A percentile compares a stretch with the other conserved stretches of the same genome.
These are phyloP conservation scores for Poeciliopsis presidionis DNA, from an alignment of 2,797 vertebrate species.

Conservation along the genomic window DNA sequence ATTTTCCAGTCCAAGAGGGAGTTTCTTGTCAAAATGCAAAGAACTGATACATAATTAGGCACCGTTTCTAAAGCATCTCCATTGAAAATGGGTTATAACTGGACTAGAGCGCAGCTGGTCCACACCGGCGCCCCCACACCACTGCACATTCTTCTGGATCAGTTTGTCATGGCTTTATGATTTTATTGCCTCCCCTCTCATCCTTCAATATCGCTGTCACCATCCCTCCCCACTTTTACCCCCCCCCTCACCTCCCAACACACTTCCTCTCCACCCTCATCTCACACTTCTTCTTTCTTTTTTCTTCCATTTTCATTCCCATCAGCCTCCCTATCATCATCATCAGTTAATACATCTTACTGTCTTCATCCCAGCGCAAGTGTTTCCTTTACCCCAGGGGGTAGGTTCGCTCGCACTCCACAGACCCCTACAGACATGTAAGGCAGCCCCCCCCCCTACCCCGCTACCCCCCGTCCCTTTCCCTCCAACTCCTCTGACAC, in stretches of 20 bases:
- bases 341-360: constrained; percentile 70
- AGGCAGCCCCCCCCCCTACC: constrained; percentile 28
- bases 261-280: constrained; percentile 60
- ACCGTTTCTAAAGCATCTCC: neutral
- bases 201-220: constrained; percentile 70
- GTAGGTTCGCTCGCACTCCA: constrained; percentile 57
- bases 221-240: constrained; percentile 17
- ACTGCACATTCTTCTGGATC: constrained; percentile 45
- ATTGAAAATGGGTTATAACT: constrained; percentile 1
- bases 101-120: constrained; percentile 36
- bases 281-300: constrained; percentile 7
- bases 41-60: constrained; percentile 7
- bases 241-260: constrained; percentile 29
- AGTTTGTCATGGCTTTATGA: constrained; percentile 63
- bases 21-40: constrained; percentile 9
- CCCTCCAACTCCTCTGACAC: constrained; percentile 27
- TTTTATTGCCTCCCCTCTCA: constrained; percentile 55
- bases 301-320: constrained; percentile 68
- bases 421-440: constrained; percentile 69
- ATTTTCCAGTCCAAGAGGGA: neutral
- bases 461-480: neutral
- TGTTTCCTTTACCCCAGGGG: constrained; percentile 63
- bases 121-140: neutral
- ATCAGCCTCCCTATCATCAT: constrained; percentile 73
- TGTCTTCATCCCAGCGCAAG: constrained; percentile 64